Percentiles rank a stretch among this genome's conserved stretches.
phyloP scores from a whole-genome alignment of 1,140 invertebrate genomes.

The Diabrotica virgifera region DNA sequence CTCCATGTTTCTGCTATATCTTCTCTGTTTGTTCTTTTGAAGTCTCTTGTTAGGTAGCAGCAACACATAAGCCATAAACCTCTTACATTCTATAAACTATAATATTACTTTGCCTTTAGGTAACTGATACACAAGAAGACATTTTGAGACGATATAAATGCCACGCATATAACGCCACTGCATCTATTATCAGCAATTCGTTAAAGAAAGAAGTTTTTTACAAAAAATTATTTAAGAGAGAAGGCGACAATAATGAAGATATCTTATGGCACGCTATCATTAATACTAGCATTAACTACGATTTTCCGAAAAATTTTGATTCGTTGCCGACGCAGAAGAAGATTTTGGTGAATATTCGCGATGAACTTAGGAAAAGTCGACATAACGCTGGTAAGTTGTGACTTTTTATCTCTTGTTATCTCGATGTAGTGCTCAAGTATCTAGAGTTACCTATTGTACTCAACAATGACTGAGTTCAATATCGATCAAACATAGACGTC shows the following conservation, averaged over 20 bases:
- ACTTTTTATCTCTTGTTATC: too few relatives aligned
- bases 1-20: too few relatives aligned
- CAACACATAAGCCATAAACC: too few relatives aligned
- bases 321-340: slow-evolving; percentile 48
- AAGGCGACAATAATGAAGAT: slow-evolving; percentile 37
- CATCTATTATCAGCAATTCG: slow-evolving; percentile 34
- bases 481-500: too few relatives aligned
- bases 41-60: too few relatives aligned
- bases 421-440: too few relatives aligned
- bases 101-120: neutral
- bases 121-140: slow-evolving; percentile 18
- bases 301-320: slow-evolving; percentile 47
- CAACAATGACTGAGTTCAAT: too few relatives aligned
- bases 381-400: too few relatives aligned
- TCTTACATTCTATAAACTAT: too few relatives aligned
- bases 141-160: slow-evolving; percentile 32
- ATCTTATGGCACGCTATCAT: slow-evolving; percentile 53
- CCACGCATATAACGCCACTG: slow-evolving; percentile 33
- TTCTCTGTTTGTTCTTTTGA: too few relatives aligned
- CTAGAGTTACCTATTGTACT: too few relatives aligned
- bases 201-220: slow-evolving; percentile 41
- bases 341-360: slow-evolving; percentile 50
- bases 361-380: slow-evolving; percentile 6
- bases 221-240: slow-evolving; percentile 41
- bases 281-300: slow-evolving; percentile 46